phyloP scores from a whole-genome alignment of 53 echinoderm and acorn worm species.

The Temnopleurus reevesii region DNA sequence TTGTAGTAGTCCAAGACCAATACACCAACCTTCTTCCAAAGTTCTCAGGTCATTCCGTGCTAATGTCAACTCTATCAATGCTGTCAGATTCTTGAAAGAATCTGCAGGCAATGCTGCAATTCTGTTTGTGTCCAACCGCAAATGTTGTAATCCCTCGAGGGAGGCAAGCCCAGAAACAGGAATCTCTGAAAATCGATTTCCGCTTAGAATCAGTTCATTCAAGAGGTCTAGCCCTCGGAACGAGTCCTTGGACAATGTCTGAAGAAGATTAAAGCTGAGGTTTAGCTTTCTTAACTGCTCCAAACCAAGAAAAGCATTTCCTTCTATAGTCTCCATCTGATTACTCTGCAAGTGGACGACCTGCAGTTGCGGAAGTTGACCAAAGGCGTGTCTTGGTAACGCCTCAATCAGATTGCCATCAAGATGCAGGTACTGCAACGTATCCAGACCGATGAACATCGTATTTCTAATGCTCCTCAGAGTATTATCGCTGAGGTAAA shows the following conservation, averaged over 20 bases:
- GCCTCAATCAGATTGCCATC: not conserved
- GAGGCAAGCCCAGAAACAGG: not conserved
- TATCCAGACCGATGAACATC: slow-evolving; percentile 2
- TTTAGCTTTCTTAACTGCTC: slow-evolving; percentile 5
- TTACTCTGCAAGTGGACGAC: not conserved
- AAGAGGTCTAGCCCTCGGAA: not conserved
- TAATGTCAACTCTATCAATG: slow-evolving; percentile 7
- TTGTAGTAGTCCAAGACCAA: not conserved
- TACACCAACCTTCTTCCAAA: not conserved
- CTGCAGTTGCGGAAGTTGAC: slow-evolving; percentile 2
- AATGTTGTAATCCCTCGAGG: slow-evolving; percentile 7
- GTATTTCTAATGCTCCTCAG: not conserved
- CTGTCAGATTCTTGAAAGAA: slow-evolving; percentile 11
- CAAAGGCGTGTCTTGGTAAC: not conserved
- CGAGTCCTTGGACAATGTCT: not conserved
- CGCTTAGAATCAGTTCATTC: slow-evolving; percentile 14
- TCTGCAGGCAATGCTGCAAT: not conserved
- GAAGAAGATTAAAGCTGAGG: not conserved
- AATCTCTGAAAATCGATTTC: not conserved
- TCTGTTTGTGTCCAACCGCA: not conserved
- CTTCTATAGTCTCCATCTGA: not conserved
- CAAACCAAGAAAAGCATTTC: slow-evolving; percentile 5
- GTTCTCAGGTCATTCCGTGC: not conserved
- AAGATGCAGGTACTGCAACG: slow-evolving; percentile 23
- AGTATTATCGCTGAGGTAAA: slow-evolving; percentile 7